Conservation (phyloP, 2,888 invertebrate species). For the Encarsia formosa region DNA sequence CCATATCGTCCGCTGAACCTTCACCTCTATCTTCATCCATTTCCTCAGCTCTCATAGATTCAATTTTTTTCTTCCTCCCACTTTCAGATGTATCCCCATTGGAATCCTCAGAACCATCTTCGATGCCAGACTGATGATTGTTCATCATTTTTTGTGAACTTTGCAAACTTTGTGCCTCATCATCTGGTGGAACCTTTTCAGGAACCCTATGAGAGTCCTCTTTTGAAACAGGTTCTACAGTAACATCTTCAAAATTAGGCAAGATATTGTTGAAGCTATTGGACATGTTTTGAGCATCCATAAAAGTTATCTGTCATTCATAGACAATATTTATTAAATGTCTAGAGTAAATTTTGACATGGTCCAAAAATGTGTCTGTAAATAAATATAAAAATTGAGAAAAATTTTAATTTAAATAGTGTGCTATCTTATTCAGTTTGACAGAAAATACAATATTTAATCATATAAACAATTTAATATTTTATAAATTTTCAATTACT, state of each 20-base stretch:
- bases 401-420: too few relatives aligned
- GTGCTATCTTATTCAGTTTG: too few relatives aligned
- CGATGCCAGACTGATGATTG: slow-evolving; percentile 39
- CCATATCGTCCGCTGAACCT: slow-evolving; percentile 48
- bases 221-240: slow-evolving; percentile 55
- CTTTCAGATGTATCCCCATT: slow-evolving; percentile 50
- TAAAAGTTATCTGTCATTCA: slow-evolving; percentile 8
- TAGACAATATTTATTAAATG: neutral
- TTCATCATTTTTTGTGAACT: slow-evolving; percentile 35
- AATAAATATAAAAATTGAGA: slow-evolving; percentile 14
- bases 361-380: slow-evolving; percentile 3
- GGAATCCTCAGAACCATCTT: slow-evolving; percentile 49
- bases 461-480: too few relatives aligned
- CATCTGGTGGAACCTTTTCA: slow-evolving; percentile 29
- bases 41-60: slow-evolving; percentile 24
- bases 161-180: slow-evolving; percentile 19
- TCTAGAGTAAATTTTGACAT: slow-evolving; percentile 7
- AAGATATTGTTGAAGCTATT: slow-evolving; percentile 56
- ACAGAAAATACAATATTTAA: too few relatives aligned
- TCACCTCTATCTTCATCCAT: slow-evolving; percentile 46
- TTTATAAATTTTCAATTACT: too few relatives aligned
- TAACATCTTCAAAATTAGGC: slow-evolving; percentile 60
- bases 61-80: slow-evolving; percentile 30
- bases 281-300: slow-evolving; percentile 37
- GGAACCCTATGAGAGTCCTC: slow-evolving; percentile 36